These are phyloP conservation scores for Dreissena polymorpha DNA, from an alignment of 1,140 invertebrate genomes.

Conservation along the genomic window DNA sequence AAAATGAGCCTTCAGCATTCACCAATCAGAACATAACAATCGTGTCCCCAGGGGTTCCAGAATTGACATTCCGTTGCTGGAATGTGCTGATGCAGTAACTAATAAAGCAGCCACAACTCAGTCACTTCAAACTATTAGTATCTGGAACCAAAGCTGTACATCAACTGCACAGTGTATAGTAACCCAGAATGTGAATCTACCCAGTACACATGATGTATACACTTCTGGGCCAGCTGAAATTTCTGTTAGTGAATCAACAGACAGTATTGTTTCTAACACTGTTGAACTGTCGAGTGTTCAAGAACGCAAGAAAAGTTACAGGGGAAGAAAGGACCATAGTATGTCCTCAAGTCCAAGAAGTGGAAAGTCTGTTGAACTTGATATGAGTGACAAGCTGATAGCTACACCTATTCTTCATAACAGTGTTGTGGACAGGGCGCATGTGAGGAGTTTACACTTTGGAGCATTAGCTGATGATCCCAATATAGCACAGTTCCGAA, in stretches of 20 bases:
- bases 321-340: too few species aligned
- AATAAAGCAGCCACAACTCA: neutral
- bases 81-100: conserved; percentile 18
- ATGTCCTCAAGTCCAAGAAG: too few species aligned
- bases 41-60: conserved; percentile 24
- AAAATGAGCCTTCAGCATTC: neutral
- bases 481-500: conserved; percentile 9
- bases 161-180: conserved; percentile 24
- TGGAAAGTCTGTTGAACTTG: neutral
- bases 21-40: conserved; percentile 19
- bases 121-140: conserved; percentile 9
- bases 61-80: conserved; percentile 22
- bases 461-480: conserved; percentile 19
- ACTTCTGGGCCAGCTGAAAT: too few species aligned
- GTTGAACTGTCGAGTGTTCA: too few species aligned
- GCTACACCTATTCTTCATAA: neutral
- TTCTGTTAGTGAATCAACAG: too few species aligned
- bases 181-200: neutral
- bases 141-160: conserved; percentile 23
- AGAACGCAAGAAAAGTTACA: too few species aligned
- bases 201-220: too few species aligned
- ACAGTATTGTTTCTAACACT: too few species aligned
- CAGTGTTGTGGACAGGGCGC: neutral
- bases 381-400: conserved; percentile 1
- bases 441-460: conserved; percentile 39